Evolutionary conservation across 2,888 invertebrate species (phyloP).

Genomic region (Zaprionus bogoriensis): DNA sequence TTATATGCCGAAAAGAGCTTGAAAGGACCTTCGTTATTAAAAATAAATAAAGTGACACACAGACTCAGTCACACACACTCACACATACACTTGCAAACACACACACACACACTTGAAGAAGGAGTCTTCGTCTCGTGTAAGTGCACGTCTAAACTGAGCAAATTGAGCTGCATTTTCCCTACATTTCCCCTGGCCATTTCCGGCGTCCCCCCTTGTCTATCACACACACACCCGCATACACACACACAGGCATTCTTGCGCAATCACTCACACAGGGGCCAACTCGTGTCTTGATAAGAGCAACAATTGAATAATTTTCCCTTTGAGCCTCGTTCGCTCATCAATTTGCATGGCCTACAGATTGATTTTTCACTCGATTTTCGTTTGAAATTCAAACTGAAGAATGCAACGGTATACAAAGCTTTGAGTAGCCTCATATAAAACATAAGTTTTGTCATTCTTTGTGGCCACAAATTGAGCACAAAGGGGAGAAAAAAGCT

Average conservation of each 20-base stretch:
- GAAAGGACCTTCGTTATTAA: conserved; percentile 27
- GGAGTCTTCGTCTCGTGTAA: background rate
- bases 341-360: background rate
- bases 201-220: conserved; percentile 37
- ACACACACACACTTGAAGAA: too few relatives aligned
- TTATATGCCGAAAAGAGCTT: conserved; percentile 2
- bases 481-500: too few relatives aligned
- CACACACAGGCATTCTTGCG: background rate
- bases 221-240: background rate
- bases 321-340: conserved; percentile 14
- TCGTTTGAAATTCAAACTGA: background rate
- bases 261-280: background rate
- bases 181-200: conserved; percentile 53
- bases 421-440: background rate
- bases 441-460: background rate
- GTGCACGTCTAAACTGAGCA: conserved; percentile 20
- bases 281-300: conserved; percentile 4
- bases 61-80: background rate
- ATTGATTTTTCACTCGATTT: background rate
- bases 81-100: background rate
- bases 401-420: background rate
- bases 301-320: conserved; percentile 24
- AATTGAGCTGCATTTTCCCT: conserved; percentile 52
- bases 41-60: conserved; percentile 26
- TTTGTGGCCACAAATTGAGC: too few relatives aligned